phyloP scores from a whole-genome alignment of 2,888 invertebrate species.

The Andrena chrysosceles region DNA sequence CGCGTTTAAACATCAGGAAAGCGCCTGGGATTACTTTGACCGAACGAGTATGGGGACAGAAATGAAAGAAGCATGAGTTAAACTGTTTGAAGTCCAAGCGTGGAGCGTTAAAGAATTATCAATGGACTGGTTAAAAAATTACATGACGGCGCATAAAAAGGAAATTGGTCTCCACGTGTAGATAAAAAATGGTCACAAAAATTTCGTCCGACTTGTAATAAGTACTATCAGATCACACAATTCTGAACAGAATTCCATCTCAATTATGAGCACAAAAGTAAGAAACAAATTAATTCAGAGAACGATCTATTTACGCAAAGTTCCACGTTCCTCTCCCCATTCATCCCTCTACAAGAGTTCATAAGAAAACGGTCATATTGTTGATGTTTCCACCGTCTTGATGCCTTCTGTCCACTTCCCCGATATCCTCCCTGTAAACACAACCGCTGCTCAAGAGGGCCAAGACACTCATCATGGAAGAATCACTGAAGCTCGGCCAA shows the following conservation, averaged over 20 bases:
- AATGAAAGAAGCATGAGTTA: not conserved
- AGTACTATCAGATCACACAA: not conserved
- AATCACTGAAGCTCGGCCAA: not conserved
- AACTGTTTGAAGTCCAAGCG: slow-evolving; percentile 3
- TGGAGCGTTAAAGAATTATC: not conserved
- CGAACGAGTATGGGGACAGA: not conserved
- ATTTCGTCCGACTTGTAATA: not conserved
- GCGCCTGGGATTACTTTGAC: slow-evolving; percentile 13
- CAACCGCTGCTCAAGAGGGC: not conserved
- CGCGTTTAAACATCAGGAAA: slow-evolving; percentile 1
- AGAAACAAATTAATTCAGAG: not conserved
- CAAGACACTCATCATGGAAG: not conserved
- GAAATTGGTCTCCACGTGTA: not conserved
- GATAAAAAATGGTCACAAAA: not conserved
- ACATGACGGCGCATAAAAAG: no score
- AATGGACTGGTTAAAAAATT: slow-evolving; percentile 3
- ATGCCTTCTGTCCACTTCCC: not conserved
- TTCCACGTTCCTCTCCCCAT: not conserved
- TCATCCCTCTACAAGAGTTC: not conserved
- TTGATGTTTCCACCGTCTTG: slow-evolving; percentile 3
- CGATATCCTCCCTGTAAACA: not conserved
- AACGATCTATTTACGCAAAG: not conserved
- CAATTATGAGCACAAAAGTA: no score
- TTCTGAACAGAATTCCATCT: not conserved
- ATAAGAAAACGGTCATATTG: not conserved